Base-by-base conservation (phyloP, 2,888 invertebrate species). In the Nemoura dubitans region DNA sequence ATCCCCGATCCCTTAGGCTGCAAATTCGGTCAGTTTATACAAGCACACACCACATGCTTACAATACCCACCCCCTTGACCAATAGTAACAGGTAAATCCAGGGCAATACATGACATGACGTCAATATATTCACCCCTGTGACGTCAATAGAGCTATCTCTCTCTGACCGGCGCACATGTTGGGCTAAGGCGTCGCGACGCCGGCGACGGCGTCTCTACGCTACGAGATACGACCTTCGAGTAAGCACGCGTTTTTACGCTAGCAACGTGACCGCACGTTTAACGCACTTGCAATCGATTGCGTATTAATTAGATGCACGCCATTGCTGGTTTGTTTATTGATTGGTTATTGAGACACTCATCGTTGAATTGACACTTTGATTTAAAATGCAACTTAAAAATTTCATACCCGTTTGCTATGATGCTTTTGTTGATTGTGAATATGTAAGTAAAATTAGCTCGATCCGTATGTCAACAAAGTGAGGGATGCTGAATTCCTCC, bases 101-200 rank as follows among this genome's bases (percentile, higher is more conserved):
- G 86, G 86, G 42, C 7, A 28, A 36, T 27, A 28, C 29, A 80
- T 87, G 87, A 87, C 87, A 80, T 87, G 87, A 87, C 87, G 87
- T 87, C 87, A 87, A 87, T 87, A 42, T 28, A 43, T 76, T 86
- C 43, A 87, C 87, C 87, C 87, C 36, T 25, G 25, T 87, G 87
- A 87, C 87, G 87, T 87, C 87, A 86, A 86, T 42, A 59, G 28
- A 36, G 59, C 42, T 30, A 59, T 59, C 76, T 83, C 83, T 83
- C 76, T n/a, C 86, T 83, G 30, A 14, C 29, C 16, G 36, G 36
- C 36, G 36, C 81, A 29, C 81, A 21, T 21, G 14, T 59, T 21
- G 21, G 59, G 59, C 6, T 28, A 28, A 21, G n/a, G 30, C 81
- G 30, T 81, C 21, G 81, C 28, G 30, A 81, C 27, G 80, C 26